Percentiles rank a stretch among this genome's conserved stretches.
Conservation (phyloP, 2,113 vertebrate genomes). For the Dipodomys ordii region DNA sequence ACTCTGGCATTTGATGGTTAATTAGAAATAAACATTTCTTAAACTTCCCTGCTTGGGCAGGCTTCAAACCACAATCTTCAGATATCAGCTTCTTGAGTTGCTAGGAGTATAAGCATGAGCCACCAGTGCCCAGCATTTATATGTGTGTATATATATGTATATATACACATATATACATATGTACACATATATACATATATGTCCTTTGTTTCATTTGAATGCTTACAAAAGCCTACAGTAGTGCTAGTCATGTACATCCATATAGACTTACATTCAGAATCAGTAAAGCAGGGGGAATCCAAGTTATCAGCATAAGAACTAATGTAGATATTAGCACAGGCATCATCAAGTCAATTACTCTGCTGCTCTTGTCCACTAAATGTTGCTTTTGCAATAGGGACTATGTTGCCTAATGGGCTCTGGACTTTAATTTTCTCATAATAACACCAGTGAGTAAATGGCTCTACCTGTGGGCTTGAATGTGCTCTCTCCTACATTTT, state of each 20-base stretch:
- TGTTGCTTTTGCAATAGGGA: not conserved
- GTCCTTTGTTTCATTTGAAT: not conserved
- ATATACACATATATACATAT: no score
- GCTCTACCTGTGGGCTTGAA: not conserved
- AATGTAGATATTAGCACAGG: not conserved
- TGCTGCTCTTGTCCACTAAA: not conserved
- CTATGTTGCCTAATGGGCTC: not conserved
- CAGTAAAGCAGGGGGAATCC: not conserved
- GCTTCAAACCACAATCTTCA: no score
- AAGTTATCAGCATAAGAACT: not conserved
- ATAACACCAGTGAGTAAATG: constrained; percentile 33
- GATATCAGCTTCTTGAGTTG: no score
- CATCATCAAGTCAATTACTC: not conserved
- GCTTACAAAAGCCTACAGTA: not conserved
- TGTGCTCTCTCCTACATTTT: not conserved
- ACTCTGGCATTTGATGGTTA: no score
- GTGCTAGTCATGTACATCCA: not conserved
- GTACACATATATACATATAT: no score
- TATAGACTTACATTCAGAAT: not conserved
- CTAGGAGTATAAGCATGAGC: no score
- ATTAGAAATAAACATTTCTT: no score
- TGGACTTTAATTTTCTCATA: constrained; percentile 36
- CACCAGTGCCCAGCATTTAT: no score
- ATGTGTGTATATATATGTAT: no score
- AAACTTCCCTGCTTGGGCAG: no score